Evolutionary conservation across 1,140 invertebrate genomes (phyloP).

Genomic region (Caenorhabditis latens): DNA sequence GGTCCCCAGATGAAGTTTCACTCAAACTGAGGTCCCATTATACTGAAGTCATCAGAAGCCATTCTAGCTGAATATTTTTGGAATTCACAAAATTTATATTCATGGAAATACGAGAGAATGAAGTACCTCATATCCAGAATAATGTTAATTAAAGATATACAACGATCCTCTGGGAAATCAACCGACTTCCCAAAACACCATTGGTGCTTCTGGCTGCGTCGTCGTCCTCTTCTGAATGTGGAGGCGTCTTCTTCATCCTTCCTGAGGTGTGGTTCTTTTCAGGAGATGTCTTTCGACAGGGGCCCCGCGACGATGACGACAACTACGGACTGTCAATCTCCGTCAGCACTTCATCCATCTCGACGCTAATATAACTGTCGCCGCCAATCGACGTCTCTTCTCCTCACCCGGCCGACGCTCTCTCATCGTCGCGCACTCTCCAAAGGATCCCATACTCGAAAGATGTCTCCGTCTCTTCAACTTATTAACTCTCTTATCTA

Average conservation of each 20-base stretch:
- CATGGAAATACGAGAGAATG: too few species aligned
- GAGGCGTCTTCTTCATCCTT: neutral
- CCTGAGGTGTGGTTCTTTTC: conserved; percentile 36
- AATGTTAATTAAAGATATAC: too few species aligned
- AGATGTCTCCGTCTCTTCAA: neutral
- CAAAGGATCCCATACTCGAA: conserved; percentile 31
- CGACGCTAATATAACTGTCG: conserved; percentile 55
- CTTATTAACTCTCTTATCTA: neutral
- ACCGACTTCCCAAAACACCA: too few species aligned
- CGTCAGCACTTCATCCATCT: conserved; percentile 55
- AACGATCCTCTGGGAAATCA: too few species aligned
- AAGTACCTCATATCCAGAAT: too few species aligned
- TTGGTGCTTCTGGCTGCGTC: too few species aligned
- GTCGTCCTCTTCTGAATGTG: neutral
- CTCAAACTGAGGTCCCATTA: too few species aligned
- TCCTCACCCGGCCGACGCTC: neutral
- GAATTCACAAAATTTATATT: too few species aligned
- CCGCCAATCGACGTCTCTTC: conserved; percentile 52
- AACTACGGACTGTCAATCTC: conserved; percentile 50
- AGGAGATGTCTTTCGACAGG: conserved; percentile 8
- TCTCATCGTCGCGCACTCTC: conserved; percentile 24
- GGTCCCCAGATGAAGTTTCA: too few species aligned
- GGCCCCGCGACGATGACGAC: neutral
- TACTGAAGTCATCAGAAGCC: too few species aligned
- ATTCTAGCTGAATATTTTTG: too few species aligned